Percentiles rank a stretch among this genome's conserved stretches.
Conservation (phyloP, 2,113 vertebrate species). For the Sceloporus undulatus region DNA sequence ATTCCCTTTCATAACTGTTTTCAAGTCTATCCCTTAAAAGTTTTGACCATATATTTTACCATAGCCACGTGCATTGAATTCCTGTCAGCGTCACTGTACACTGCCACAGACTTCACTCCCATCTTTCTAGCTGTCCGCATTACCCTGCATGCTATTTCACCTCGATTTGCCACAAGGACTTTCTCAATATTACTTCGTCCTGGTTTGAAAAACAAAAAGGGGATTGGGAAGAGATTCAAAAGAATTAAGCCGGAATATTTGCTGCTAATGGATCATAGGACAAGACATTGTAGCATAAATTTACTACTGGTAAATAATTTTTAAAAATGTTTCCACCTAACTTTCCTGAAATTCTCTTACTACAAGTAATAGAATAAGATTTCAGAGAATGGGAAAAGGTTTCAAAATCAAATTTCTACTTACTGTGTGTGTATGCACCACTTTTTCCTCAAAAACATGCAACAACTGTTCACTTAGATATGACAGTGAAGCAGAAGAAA, state of each 20-base stretch:
- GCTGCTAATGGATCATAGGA: not conserved
- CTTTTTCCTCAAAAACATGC: not conserved
- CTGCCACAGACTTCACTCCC: slow-evolving; percentile 94
- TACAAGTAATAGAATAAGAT: too few species aligned
- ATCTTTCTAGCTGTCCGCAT: slow-evolving; percentile 95
- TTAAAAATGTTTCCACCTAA: not conserved
- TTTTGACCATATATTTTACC: slow-evolving; percentile 77
- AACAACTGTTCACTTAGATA: not conserved
- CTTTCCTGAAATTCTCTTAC: not conserved
- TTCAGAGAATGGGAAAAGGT: not conserved
- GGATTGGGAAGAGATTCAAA: not conserved
- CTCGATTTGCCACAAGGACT: slow-evolving; percentile 94
- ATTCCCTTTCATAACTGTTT: not conserved
- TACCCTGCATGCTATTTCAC: slow-evolving; percentile 97
- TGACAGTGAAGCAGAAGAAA: not conserved
- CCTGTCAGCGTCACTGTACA: slow-evolving; percentile 95
- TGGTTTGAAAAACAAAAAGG: slow-evolving; percentile 62
- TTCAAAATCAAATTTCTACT: not conserved
- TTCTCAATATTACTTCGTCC: slow-evolving; percentile 87
- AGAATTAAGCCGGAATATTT: not conserved
- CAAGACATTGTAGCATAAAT: not conserved
- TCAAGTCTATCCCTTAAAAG: not conserved
- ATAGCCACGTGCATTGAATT: slow-evolving; percentile 95
- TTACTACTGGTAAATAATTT: not conserved
- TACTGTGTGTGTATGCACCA: not conserved